phyloP scores from a whole-genome alignment of 2,888 invertebrate genomes.

The Tetheella fluctuosa region DNA sequence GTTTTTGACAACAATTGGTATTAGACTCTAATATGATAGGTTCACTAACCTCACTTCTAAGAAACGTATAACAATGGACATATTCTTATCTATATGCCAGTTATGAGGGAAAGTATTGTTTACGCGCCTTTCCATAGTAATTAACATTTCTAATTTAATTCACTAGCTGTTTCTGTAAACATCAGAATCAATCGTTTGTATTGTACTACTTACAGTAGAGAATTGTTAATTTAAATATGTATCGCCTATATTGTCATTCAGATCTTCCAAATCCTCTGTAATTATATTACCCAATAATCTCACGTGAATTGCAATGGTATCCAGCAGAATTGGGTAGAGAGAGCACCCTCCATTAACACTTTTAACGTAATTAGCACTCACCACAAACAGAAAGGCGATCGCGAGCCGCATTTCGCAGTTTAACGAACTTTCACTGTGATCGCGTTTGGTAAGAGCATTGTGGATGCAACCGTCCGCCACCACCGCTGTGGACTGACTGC shows the following conservation, averaged over 20 bases:
- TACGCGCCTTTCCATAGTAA: constrained; percentile 12
- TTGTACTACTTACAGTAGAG: constrained; percentile 13
- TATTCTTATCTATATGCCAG: constrained; percentile 26
- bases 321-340: constrained; percentile 37
- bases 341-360: constrained; percentile 67
- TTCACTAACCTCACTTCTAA: constrained; percentile 51
- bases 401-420: constrained; percentile 77
- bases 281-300: background rate
- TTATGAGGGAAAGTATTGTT: constrained; percentile 27
- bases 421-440: constrained; percentile 80
- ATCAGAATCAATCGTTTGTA: constrained; percentile 5
- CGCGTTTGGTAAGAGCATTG: constrained; percentile 62
- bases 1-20: constrained; percentile 40
- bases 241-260: background rate
- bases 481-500: constrained; percentile 69
- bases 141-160: background rate
- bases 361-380: constrained; percentile 78
- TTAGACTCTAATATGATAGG: constrained; percentile 38
- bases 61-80: constrained; percentile 40
- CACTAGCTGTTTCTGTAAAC: constrained; percentile 13
- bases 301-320: background rate
- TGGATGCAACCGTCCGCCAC: constrained; percentile 61
- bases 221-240: constrained; percentile 10
- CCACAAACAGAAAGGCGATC: constrained; percentile 81
- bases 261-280: background rate